Base-by-base conservation (phyloP, 2,113 vertebrate genomes). In the Centropus bengalensis region DNA sequence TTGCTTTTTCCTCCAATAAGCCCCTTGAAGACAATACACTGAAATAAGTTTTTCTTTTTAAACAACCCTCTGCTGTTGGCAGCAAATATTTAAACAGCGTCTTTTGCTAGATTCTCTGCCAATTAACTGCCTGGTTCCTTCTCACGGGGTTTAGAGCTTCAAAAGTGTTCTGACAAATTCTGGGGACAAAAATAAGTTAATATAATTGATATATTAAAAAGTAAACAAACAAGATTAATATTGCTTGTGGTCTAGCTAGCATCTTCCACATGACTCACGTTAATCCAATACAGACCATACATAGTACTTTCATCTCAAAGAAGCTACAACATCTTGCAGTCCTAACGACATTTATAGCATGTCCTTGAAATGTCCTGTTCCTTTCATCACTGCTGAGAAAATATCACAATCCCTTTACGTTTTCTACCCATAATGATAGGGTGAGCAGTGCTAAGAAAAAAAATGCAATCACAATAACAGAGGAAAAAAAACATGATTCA, bases 341-440 rank as follows among this genome's bases (percentile, higher is more conserved):
- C 73, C 78, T 92, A 92, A 89, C 92, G 95, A 96, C 87, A 78
- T 82, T 85, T 83, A 85, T 14, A 54, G 58, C 42, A 28, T 38
- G 60, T 93, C 95, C 93, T 96, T 94, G 89, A 90, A 95, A 42
- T 64, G 68, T 82, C 91, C 64, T 52, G 52, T 63, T 91, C 76
- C 71, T 87, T 88, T 94, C 82, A 92, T 90, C 83, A 77, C 67
- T 82, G 89, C 88, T 89, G 63, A 95, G 73, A 58, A 94, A 96
- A 73, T 80, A 91, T 40, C 32, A 94, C 54, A 82, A 47, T 94
- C 76, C 68, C 87, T 96, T 76, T 70, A 78, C 82, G 95, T 95
- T 75, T 89, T 83, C 88, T 88, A 81, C 75, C 69, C 83, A 68
- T 95, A 97, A 95, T 91, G 60, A 85, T 44, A 93, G 89, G 93